A percentile compares a stretch with the other conserved stretches of the same genome.
These are phyloP conservation scores for human (Homo sapiens) DNA, from an alignment of 2,113 vertebrate species.

Conservation along the genomic window GRCh38 chr3:107762001-107762500, in stretches of 20 bases:
- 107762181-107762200: neutral
- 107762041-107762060: neutral
- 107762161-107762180: neutral
- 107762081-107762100: constrained; percentile 38
- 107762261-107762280: neutral
- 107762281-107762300: neutral
- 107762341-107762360: constrained; percentile 38
- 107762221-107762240: neutral
- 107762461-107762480: constrained; percentile 41
- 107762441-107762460: constrained; percentile 30
- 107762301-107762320: neutral
- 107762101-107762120: constrained; percentile 20
- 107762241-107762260: neutral
- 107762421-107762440: constrained; percentile 40
- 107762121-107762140: neutral
- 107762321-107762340: neutral
- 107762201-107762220: neutral
- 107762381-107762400: constrained; percentile 2
- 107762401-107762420: constrained; percentile 46
- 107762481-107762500: constrained; percentile 49
- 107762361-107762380: constrained; percentile 15
- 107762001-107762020: neutral
- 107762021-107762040: neutral
- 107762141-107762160: neutral
- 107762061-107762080: neutral